These are phyloP conservation scores for Catharus bicknelli DNA, from an alignment of 2,113 vertebrate genomes.

Conservation along the genomic window DNA sequence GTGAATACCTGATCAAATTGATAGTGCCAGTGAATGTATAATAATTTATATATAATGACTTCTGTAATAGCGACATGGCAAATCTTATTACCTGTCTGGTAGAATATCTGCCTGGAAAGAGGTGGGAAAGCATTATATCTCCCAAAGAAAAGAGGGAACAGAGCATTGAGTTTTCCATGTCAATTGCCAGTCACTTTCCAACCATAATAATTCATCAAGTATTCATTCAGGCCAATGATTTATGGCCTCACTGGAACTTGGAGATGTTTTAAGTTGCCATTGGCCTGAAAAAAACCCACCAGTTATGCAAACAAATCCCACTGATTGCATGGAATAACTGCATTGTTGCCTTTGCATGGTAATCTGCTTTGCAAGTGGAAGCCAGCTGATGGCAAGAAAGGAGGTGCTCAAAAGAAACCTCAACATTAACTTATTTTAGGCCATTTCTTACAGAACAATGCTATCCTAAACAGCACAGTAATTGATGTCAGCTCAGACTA, in stretches of 20 bases:
- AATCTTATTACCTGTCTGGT: not conserved
- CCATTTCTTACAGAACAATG: not conserved
- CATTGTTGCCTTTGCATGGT: not conserved
- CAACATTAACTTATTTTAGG: not conserved
- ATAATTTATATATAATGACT: not conserved
- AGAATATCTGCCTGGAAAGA: not conserved
- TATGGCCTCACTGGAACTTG: not conserved
- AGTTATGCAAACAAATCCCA: not conserved
- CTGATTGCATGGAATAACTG: not conserved
- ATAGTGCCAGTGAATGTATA: not conserved
- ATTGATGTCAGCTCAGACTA: not conserved
- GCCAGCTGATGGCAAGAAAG: not conserved
- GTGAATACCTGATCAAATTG: not conserved
- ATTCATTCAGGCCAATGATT: not conserved
- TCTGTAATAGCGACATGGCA: not conserved
- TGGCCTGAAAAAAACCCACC: not conserved
- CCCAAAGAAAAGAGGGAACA: not conserved
- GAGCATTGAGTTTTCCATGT: not conserved
- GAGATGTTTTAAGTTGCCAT: not conserved
- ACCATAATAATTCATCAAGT: not conserved
- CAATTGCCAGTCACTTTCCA: not conserved
- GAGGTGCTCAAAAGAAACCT: not conserved
- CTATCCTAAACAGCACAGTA: not conserved
- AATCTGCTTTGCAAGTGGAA: not conserved
- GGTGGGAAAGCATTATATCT: not conserved